A percentile compares a stretch with the other conserved stretches of the same genome.
phyloP scores from a whole-genome alignment of 35 echinoderm and acorn worm species.

The Patiria miniata region DNA sequence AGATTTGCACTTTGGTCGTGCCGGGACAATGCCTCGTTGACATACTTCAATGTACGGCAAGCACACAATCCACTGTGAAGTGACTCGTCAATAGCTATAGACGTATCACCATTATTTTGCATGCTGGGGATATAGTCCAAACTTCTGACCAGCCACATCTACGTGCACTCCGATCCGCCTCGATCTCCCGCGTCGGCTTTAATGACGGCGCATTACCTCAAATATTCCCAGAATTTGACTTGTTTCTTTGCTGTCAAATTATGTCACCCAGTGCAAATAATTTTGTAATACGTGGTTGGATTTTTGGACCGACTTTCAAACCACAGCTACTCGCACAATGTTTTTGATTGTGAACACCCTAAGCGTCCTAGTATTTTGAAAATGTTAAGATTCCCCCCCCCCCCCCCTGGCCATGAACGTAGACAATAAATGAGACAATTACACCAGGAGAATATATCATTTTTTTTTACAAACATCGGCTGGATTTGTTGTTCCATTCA shows the following conservation, averaged over 20 bases:
- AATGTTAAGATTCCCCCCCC: too few relatives aligned
- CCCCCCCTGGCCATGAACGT: too few relatives aligned
- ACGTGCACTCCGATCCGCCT: neutral
- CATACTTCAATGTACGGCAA: neutral
- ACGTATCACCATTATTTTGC: neutral
- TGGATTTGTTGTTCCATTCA: too few relatives aligned
- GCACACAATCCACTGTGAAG: slow-evolving; percentile 18
- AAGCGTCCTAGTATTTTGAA: too few relatives aligned
- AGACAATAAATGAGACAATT: too few relatives aligned
- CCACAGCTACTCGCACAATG: too few relatives aligned
- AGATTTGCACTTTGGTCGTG: neutral
- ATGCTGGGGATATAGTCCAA: neutral
- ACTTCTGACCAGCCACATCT: too few relatives aligned
- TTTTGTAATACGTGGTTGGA: too few relatives aligned
- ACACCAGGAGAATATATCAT: too few relatives aligned
- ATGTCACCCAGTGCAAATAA: neutral
- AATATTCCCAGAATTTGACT: neutral
- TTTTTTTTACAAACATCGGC: too few relatives aligned
- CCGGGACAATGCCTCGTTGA: slow-evolving; percentile 5
- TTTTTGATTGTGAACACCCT: too few relatives aligned
- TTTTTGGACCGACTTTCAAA: too few relatives aligned
- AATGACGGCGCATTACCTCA: neutral
- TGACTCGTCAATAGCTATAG: neutral
- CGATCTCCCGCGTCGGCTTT: neutral
- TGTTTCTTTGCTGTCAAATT: neutral